phyloP scores from a whole-genome alignment of 2,797 vertebrate species.

The Acropternis orthonyx region DNA sequence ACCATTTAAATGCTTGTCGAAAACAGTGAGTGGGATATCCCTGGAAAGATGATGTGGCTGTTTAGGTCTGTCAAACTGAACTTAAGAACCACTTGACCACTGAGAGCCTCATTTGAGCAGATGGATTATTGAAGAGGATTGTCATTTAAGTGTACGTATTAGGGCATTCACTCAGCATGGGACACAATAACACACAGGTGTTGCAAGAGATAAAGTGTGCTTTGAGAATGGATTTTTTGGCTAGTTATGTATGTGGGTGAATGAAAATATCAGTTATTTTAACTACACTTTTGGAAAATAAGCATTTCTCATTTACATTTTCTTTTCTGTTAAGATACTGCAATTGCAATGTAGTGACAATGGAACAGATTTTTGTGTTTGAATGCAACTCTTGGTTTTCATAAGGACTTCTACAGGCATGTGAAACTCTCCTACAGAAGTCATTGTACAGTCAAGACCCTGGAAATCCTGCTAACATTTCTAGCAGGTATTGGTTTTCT shows the following conservation, averaged over 20 bases:
- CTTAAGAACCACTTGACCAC: background rate
- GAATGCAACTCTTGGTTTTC: background rate
- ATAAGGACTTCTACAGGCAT: background rate
- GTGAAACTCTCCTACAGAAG: background rate
- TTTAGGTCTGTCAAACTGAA: background rate
- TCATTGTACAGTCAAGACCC: background rate
- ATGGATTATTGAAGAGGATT: background rate
- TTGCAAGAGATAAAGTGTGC: background rate
- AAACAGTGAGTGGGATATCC: fast-evolving
- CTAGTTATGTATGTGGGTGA: background rate
- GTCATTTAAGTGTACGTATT: background rate
- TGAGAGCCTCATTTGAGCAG: background rate
- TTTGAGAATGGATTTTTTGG: background rate
- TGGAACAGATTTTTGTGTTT: background rate
- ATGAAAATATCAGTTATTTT: background rate
- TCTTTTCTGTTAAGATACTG: background rate
- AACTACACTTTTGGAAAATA: background rate
- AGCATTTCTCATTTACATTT: background rate
- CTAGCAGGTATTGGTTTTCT: background rate
- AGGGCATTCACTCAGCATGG: background rate
- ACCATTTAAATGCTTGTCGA: background rate
- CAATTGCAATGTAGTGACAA: background rate
- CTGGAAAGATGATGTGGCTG: background rate
- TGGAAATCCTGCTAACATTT: background rate
- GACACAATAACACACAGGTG: background rate